A percentile compares a stretch with the other conserved stretches of the same genome.
These are phyloP conservation scores for Pangasius krempfi DNA, from an alignment of 2,797 vertebrate species.

Conservation along the genomic window DNA sequence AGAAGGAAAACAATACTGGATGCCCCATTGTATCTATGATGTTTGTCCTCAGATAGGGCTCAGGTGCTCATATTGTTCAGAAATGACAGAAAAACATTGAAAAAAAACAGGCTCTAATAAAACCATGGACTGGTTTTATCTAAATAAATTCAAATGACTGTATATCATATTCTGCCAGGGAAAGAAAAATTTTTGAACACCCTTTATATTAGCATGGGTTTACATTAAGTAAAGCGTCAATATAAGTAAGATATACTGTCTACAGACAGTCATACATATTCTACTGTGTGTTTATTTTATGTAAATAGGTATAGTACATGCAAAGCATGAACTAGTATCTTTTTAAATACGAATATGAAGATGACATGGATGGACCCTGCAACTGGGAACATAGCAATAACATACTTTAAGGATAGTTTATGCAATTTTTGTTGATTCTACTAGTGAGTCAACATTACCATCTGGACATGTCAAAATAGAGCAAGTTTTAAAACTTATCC, in stretches of 20 bases:
- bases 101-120: not conserved
- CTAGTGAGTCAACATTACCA: not conserved
- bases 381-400: not conserved
- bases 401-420: not conserved
- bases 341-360: not conserved
- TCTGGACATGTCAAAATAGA: not conserved
- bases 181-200: not conserved
- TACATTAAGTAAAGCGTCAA: not conserved
- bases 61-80: not conserved
- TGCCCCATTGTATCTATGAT: conserved; percentile 23
- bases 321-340: too few relatives aligned
- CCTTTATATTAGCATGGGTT: not conserved
- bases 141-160: not conserved
- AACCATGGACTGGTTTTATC: not conserved
- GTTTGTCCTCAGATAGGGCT: conserved; percentile 21
- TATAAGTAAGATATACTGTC: not conserved
- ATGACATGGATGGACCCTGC: not conserved
- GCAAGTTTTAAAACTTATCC: not conserved
- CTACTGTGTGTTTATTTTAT: too few relatives aligned
- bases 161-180: too few relatives aligned
- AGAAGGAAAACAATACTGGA: not conserved
- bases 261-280: too few relatives aligned
- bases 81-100: too few relatives aligned
- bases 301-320: not conserved
- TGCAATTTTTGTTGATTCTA: not conserved